Evolutionary conservation across 1,140 invertebrate genomes (phyloP), one percentile per base, ranked within the genome.

Genomic region (Mizuhopecten yessoensis): DNA sequence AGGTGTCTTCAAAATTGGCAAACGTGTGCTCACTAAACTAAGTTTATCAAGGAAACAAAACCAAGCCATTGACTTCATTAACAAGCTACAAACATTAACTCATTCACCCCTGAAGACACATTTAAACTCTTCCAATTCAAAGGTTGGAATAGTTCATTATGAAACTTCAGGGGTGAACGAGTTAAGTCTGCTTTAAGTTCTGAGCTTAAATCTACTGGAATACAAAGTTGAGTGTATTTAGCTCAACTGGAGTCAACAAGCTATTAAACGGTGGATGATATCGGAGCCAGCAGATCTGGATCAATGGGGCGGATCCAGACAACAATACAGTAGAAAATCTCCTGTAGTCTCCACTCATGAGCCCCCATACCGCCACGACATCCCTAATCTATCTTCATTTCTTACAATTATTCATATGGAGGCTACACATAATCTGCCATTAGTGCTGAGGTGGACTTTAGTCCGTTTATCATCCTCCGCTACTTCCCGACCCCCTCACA

Each of bases 391-490:
- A 75, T 75, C 57, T 75, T 75, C 57, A 75, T 75, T 75, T 75
- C 57, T 75, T 75, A 75, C 57, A 75, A 23, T n/a, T 75, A 29
- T 75, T 75, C 57, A 75, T 75, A 75, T 75, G 57, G 57, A 75
- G 57, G 57, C 57, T 75, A 75, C 57, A 75, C 29, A 75, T 75
- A 75, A 75, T 75, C 57, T n/a, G 57, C 57, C 57, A n/a, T 75
- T 75, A 75, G 57, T 75, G n/a, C 57, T n/a, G 29, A n/a, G n/a
- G 9, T 75, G 57, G 23, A 75, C 57, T 17, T 0, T 0, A 75
- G 57, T 75, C 23, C 20, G 57, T 75, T 75, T 75, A 17, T 75
- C 57, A 75, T n/a, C 57, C 57, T 29, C n/a, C 57, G 11, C 29
- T 75, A 29, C 57, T 75, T 75, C 57, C 57, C 17, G 5, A 11